Evolutionary conservation across 1,140 invertebrate genomes (phyloP), one percentile per base, ranked within the genome.

Genomic region (Polypedilum pembai): DNA sequence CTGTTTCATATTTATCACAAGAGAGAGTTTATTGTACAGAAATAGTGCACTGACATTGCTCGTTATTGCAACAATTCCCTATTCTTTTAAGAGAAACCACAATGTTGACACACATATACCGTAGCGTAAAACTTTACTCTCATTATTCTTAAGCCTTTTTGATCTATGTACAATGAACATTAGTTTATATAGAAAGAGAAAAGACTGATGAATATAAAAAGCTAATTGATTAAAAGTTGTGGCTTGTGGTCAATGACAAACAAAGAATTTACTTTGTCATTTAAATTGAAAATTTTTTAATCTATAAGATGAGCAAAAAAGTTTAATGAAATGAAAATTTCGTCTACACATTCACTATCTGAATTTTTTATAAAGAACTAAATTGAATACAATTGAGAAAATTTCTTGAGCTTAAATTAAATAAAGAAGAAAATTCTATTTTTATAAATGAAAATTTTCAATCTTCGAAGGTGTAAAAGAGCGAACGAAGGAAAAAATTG

Each of bases 191-290:
- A 56, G 45, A n/a, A 56, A n/a, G 45, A 69, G n/a, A 69, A 18
- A 69, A 69, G 17, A 33, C 24, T 33, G 24, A 33, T 33, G 24
- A 33, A 1, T 33, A 1, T 33, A 33, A 33, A 33, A 33, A 33
- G 24, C 24, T 69, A 69, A 69, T 69, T 69, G 65, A 69, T 69
- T 69, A 69, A 69, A 69, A 69, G 17, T 18, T 69, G 65, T 21
- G 65, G 65, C 18, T 69, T 69, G 17, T 10, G 65, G 20, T 69
- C n/a, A n/a, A n/a, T n/a, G n/a, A n/a, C n/a, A n/a, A n/a, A n/a
- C n/a, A n/a, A n/a, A n/a, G 1, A 20, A 12, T 56, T 56, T 56
- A 33, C 45, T 56, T 56, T 56, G 12, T 56, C n/a, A 56, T 56
- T 56, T 33, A 3, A 3, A 33, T 33, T 33, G 1, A 33, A 33